Base-by-base conservation (phyloP, 1,140 invertebrate species). In the Grapholita molesta region DNA sequence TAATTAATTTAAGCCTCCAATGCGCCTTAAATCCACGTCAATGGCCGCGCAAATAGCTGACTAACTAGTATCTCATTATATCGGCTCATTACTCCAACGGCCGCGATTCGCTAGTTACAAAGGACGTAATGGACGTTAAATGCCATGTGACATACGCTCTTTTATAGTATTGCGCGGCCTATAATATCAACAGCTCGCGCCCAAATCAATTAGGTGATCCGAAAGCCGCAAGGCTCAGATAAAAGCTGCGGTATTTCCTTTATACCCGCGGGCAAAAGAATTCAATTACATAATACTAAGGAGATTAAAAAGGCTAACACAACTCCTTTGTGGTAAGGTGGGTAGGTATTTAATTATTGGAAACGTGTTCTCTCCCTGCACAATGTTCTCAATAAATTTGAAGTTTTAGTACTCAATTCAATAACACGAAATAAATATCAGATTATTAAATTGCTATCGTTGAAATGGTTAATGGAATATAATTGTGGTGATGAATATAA, bases 231-330 rank as follows among this genome's bases (percentile, higher is more conserved):
- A 72, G 73, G 75, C 74, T 78, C 55, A 78, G 77, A 86, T 82
- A 83, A 83, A 86, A 82, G 79, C 78, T 67, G 70, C 64, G 78
- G 77, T 67, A 78, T 81, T 84, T 78, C 76, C 79, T 84, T 83
- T 83, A 84, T 83, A 80, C 72, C 75, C 69, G 74, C 69, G 78
- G 79, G 81, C 79, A 79, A 84, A 86, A 83, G 80, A 84, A 82
- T 84, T 80, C 80, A 83, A 83, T 86, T 84, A 83, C 77, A 84
- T 86, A 84, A 79, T 78, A 73, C 77, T 86, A 78, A 79, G 75
- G 68, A 84, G 82, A 84, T 85, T 85, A 84, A 86, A 83, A 86
- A 77, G 78, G 80, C 80, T 82, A 80, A 80, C 77, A 78, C 78
- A 80, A 79, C 78, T 80, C 77, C 80, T 81, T 77, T 76, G 79